Evolutionary conservation across 1,140 invertebrate genomes (phyloP).

Genomic region (Epicauta chinensis): DNA sequence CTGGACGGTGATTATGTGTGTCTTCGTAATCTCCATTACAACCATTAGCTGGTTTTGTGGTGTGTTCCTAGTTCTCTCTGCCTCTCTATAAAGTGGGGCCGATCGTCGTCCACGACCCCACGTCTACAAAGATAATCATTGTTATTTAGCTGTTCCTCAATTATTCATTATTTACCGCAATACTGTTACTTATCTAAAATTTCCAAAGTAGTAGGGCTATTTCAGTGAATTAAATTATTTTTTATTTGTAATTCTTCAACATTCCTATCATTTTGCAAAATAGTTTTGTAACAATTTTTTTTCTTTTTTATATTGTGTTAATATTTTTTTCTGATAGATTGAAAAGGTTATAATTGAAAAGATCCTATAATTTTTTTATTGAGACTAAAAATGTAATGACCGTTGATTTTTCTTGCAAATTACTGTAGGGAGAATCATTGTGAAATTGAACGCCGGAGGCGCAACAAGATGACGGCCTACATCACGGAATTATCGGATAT

Average conservation of each 20-base stretch:
- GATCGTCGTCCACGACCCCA: constrained; percentile 20
- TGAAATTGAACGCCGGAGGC: constrained; percentile 94
- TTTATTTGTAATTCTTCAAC: constrained; percentile 4
- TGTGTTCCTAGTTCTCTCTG: neutral
- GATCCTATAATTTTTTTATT: neutral
- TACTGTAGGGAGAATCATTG: constrained; percentile 96
- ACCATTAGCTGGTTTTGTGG: constrained; percentile 26
- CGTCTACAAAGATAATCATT: constrained; percentile 35
- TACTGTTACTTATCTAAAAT: constrained; percentile 24
- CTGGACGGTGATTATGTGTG: constrained; percentile 21
- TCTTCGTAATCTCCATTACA: constrained; percentile 35
- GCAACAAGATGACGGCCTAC: constrained; percentile 99
- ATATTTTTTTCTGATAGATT: too few relatives aligned
- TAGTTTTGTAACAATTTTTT: too few relatives aligned
- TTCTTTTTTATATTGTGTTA: too few relatives aligned
- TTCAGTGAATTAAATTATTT: constrained; percentile 6
- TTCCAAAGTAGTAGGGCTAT: constrained; percentile 4
- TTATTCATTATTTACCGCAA: constrained; percentile 37
- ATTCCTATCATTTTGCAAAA: too few relatives aligned
- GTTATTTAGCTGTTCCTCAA: constrained; percentile 33
- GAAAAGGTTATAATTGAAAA: neutral
- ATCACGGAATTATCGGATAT: constrained; percentile 99
- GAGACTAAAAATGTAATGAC: constrained; percentile 44
- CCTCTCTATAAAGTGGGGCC: constrained; percentile 1
- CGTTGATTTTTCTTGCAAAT: constrained; percentile 46